Evolutionary conservation across 2,113 vertebrate genomes (phyloP), one percentile per base, ranked within the genome.

Genomic region (Salvelinus namaycush): DNA sequence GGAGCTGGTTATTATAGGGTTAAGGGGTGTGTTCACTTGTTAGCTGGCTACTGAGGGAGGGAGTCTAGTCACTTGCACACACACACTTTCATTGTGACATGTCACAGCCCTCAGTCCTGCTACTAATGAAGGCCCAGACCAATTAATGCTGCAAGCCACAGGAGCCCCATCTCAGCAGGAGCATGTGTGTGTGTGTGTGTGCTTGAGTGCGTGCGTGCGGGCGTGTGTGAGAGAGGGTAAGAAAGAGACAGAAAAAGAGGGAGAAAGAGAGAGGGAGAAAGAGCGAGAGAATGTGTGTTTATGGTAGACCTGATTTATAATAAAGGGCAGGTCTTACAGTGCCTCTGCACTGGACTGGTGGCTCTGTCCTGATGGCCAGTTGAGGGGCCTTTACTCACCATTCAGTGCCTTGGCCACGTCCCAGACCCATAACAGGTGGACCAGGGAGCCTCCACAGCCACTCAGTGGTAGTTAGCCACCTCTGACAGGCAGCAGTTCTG

Each of bases 321-420:
- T 72, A 81, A 80, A 78, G 51, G 70, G 68, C 76, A 82, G 68
- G 76, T 76, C 74, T 78, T 82, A 62, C 79, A 87, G 80, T 84
- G 79, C 65, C 74, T 75, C 68, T 26, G 76, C 80, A 78, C 78
- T 79, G 82, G 79, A 60, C 82, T 88, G 90, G 77, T 84, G 84
- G 81, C 77, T 83, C 75, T 78, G 80, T 85, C 85, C 90, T 90
- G 86, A 89, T 88, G 89, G 85, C 83, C 83, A 74, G 83, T 82
- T 78, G 81, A 88, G 88, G 79, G 81, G 87, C 87, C 84, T 65
- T 67, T 3, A 73, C 79, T 5, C 76, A 75, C 69, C 75, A 80
- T 69, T 86, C 83, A 82, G 72, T 20, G 29, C 74, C 74, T 22
- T 67, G 79, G 86, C 84, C 85, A 87, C 88, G 86, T 79, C 72